Evolutionary conservation across 2,113 vertebrate species (phyloP).

Genomic region (Gracilinanus agilis): DNA sequence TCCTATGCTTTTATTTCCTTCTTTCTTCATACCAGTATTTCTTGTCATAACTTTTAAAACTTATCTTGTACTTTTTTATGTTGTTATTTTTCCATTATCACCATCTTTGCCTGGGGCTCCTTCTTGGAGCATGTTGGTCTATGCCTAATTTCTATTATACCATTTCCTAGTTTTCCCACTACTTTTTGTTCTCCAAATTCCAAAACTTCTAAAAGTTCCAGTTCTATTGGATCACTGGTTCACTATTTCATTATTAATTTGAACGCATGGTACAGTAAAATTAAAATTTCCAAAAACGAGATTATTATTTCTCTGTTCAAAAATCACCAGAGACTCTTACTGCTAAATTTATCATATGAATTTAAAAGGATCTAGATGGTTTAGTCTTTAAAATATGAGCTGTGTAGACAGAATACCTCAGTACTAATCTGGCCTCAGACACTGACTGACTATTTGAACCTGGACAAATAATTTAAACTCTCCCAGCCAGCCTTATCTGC

Average conservation of each 20-base stretch:
- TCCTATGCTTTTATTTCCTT: not conserved
- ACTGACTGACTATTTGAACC: not conserved
- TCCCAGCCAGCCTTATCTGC: not conserved
- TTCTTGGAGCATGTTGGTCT: too few species aligned
- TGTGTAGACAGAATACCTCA: not conserved
- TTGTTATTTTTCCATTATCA: not conserved
- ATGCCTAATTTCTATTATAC: too few species aligned
- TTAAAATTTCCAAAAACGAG: not conserved
- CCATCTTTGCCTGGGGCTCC: not conserved
- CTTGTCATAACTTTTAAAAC: not conserved
- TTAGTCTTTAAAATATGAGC: not conserved
- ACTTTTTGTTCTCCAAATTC: too few species aligned
- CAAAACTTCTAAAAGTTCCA: too few species aligned
- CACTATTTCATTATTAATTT: not conserved
- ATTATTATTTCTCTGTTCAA: not conserved
- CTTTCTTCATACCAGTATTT: not conserved
- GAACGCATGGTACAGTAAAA: not conserved
- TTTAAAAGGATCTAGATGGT: not conserved
- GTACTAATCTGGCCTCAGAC: not conserved
- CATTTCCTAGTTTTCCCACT: too few species aligned
- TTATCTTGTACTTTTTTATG: not conserved
- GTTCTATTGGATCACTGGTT: not conserved
- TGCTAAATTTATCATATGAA: not conserved
- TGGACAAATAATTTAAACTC: not conserved
- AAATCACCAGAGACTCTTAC: not conserved